A percentile compares a stretch with the other conserved stretches of the same genome.
phyloP scores from a whole-genome alignment of 2,888 invertebrate genomes.

The Plagodis dolabraria region DNA sequence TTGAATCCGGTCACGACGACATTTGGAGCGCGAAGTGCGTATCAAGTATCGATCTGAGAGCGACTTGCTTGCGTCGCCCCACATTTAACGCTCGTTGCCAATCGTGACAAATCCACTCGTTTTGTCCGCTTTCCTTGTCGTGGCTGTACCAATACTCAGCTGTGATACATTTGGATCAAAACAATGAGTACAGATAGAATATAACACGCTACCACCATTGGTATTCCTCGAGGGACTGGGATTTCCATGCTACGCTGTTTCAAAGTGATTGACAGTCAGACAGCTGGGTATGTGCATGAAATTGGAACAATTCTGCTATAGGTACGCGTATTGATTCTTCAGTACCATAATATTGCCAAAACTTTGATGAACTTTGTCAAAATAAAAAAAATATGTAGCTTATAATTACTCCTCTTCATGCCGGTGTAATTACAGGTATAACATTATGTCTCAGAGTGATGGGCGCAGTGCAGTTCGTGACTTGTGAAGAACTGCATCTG shows the following conservation, averaged over 20 bases:
- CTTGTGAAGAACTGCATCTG: too few species aligned
- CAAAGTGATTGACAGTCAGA: constrained; percentile 31
- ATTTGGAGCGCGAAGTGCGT: constrained; percentile 76
- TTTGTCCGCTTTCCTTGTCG: constrained; percentile 41
- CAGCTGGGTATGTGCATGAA: constrained; percentile 24
- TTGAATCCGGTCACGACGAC: constrained; percentile 67
- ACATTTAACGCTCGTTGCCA: constrained; percentile 74
- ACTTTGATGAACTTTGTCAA: too few species aligned
- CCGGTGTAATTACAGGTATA: too few species aligned
- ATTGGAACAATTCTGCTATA: constrained; percentile 14
- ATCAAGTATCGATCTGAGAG: constrained; percentile 79
- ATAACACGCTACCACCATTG: constrained; percentile 42
- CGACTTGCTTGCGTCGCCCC: constrained; percentile 72
- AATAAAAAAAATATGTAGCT: too few species aligned
- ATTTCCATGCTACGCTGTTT: constrained; percentile 44
- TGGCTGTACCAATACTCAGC: constrained; percentile 36
- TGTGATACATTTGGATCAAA: constrained; percentile 51
- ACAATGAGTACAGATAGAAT: constrained; percentile 51
- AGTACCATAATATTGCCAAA: constrained; percentile 1
- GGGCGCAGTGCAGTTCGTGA: too few species aligned
- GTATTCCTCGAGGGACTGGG: constrained; percentile 45
- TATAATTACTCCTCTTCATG: too few species aligned
- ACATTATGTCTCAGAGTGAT: too few species aligned
- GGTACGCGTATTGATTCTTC: neutral
- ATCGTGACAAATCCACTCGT: constrained; percentile 58